These are phyloP conservation scores for Ormyrus thymus DNA, from an alignment of 2,888 invertebrate genomes.

Conservation along the genomic window DNA sequence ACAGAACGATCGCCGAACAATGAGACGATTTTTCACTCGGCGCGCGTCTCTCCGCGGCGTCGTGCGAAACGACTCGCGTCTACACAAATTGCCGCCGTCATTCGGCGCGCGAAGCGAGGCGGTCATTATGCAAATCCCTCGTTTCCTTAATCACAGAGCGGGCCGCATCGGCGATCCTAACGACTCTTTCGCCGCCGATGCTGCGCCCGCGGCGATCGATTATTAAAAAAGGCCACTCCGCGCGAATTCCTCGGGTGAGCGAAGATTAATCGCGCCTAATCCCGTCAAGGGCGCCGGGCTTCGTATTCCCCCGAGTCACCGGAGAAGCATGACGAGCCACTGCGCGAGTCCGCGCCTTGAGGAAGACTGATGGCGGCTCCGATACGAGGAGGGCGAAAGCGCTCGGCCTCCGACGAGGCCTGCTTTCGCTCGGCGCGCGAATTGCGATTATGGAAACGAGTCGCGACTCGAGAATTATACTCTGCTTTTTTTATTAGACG, in stretches of 20 bases:
- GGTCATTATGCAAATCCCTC: constrained; percentile 54
- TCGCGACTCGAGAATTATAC: not conserved
- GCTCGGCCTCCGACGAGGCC: not conserved
- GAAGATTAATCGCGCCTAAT: constrained; percentile 60
- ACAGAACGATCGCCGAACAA: constrained; percentile 48
- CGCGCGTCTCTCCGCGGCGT: not conserved
- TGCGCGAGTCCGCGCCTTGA: constrained; percentile 22
- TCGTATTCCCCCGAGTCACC: constrained; percentile 49
- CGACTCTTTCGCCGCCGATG: constrained; percentile 43
- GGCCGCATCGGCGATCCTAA: constrained; percentile 19
- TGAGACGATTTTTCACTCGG: constrained; percentile 49
- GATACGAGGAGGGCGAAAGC: constrained; percentile 23
- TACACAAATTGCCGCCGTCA: constrained; percentile 55
- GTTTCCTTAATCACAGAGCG: constrained; percentile 47
- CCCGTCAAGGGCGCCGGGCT: constrained; percentile 55
- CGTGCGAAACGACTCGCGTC: constrained; percentile 36
- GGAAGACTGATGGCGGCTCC: constrained; percentile 54
- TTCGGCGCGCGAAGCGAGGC: constrained; percentile 6
- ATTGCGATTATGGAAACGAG: constrained; percentile 2
- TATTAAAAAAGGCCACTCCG: constrained; percentile 34
- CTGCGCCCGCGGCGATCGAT: constrained; percentile 45
- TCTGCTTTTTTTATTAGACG: not conserved
- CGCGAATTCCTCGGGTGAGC: constrained; percentile 53
- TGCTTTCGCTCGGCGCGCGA: not conserved
- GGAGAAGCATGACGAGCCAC: constrained; percentile 55